Base-by-base conservation (phyloP, 1,140 invertebrate genomes). In the Periplaneta americana region DNA sequence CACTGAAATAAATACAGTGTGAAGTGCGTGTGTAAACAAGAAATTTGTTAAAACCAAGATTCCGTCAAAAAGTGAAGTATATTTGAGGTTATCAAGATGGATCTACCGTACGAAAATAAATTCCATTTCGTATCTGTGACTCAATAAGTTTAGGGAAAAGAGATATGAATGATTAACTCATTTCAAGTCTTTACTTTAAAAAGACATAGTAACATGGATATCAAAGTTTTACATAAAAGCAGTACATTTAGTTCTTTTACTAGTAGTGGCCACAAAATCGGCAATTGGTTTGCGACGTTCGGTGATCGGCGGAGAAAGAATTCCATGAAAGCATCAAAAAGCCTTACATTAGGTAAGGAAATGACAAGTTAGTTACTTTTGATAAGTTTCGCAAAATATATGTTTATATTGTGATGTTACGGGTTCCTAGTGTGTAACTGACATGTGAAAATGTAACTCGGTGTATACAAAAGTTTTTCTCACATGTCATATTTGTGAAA, bases 231-330 rank as follows among this genome's bases (percentile, higher is more conserved):
- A 13, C 89, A 89, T 81, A 90, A 90, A 83, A 90, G 89, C 83
- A 88, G 85, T 80, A 90, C 89, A 37, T 90, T 90, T 83, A 89
- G 87, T 82, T 88, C 88, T 32, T 90, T 90, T 82, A 87, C 87
- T 37, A 85, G 85, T 76, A 87, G 87, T 77, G 82, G 87, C 84
- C 86, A 89, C 78, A 88, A 89, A 84, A 84, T 90, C 76, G 88
- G 88, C 32, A 86, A 85, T 82, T 90, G 89, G 89, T 89, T 90
- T 84, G 86, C 88, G 11, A 86, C 87, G 74, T 84, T 90, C 66
- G 87, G 88, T 78, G 84, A 85, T n/a, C 82, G 84, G n/a, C 80
- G 84, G 34, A 87, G 88, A 66, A 88, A 87, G 82, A 86, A 84
- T 76, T 86, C 87, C 37, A 85, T 89, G 82, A 90, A 89, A 82